Evolutionary conservation across 2,888 invertebrate genomes (phyloP).

Genomic region (Orchestes rusci): DNA sequence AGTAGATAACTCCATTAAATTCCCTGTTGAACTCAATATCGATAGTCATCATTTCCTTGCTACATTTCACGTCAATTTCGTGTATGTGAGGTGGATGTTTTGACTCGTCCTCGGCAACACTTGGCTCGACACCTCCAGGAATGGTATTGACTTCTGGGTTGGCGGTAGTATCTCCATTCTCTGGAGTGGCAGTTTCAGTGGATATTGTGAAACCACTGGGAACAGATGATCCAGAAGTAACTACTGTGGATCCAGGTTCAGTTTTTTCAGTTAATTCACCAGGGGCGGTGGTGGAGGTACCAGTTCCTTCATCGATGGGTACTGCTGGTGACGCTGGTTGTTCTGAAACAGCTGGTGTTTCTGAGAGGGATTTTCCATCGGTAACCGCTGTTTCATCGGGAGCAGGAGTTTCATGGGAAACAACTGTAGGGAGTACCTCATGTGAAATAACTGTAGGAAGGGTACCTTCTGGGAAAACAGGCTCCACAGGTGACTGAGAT

Average conservation of each 20-base stretch:
- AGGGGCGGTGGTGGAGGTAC: conserved; percentile 3
- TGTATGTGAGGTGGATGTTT: conserved; percentile 72
- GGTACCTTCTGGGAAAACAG: too few relatives aligned
- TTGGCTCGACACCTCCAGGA: neutral
- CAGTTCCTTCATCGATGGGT: too few relatives aligned
- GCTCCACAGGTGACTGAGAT: too few relatives aligned
- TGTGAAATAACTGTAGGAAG: too few relatives aligned
- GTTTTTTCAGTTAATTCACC: neutral
- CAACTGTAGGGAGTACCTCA: too few relatives aligned
- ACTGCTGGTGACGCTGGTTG: neutral
- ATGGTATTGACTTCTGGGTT: conserved; percentile 26
- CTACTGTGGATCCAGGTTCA: neutral
- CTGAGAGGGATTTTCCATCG: conserved; percentile 3
- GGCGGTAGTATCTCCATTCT: conserved; percentile 17
- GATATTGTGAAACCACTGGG: conserved; percentile 5
- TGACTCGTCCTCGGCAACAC: conserved; percentile 48
- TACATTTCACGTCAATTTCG: conserved; percentile 66
- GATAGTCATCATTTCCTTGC: conserved; percentile 77
- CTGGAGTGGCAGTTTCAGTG: conserved; percentile 12
- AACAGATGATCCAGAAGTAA: conserved; percentile 8
- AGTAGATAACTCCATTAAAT: conserved; percentile 74
- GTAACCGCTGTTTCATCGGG: neutral
- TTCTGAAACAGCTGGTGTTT: neutral
- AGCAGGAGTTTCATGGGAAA: conserved; percentile 1
- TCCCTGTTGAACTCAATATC: conserved; percentile 68